Base-by-base conservation (phyloP, 2,888 invertebrate genomes). In the Sminthurinus aureus region DNA sequence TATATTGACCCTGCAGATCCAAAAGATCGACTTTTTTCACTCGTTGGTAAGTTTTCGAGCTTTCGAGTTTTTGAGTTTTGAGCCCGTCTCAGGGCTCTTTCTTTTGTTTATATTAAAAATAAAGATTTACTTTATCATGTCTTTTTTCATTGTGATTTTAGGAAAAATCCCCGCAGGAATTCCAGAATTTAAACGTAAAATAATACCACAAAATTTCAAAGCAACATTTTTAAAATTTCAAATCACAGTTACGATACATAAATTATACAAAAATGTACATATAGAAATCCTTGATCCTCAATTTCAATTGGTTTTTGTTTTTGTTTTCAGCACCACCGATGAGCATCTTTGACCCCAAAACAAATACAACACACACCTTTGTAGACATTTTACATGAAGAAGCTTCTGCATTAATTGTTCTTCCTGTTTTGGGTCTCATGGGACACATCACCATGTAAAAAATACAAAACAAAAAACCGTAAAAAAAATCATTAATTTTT, bases 401-500 rank as follows among this genome's bases (percentile, higher is more conserved):
- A 78, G 85, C 86, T 0, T 85, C 87, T 6, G 85, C 87, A 0
- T 75, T 88, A 24, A 85, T 88, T 74, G 85, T 88, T 18, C 74
- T 88, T 11, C 86, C 88, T 6, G 64, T 88, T 9, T 58, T 87
- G 2, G 87, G 71, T 4, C 51, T 87, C 9, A 86, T 87, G 87
- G 87, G 84, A 58, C 86, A 86, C 67, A 85, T 85, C 20, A 86
- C 85, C 1, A 69, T 83, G 52, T 52, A 52, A 11, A 52, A 13
- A n/a, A 8, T 8, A 52, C 52, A 52, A 71, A 24, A 24, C 18
- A 71, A n/a, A 18, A 22, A 71, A n/a, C n/a, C n/a, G n/a, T n/a
- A n/a, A n/a, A n/a, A n/a, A n/a, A n/a, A n/a, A n/a, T n/a, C n/a
- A n/a, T n/a, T n/a, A n/a, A n/a, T n/a, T n/a, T n/a, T n/a, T n/a